These are phyloP conservation scores for Eolophus roseicapilla DNA, from an alignment of 2,113 vertebrate genomes.

Conservation along the genomic window DNA sequence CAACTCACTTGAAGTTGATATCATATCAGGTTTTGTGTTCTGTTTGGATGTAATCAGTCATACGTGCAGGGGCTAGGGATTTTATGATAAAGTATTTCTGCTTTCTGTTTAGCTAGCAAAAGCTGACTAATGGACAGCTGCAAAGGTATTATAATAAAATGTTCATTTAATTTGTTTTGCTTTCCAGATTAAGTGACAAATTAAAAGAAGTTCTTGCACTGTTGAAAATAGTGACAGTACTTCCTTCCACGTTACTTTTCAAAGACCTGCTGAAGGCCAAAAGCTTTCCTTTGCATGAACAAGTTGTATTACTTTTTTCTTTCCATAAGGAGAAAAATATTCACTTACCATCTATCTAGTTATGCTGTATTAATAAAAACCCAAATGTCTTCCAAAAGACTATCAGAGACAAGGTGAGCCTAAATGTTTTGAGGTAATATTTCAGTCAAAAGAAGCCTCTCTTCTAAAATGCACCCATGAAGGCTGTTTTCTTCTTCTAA, in stretches of 20 bases:
- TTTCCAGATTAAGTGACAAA: background rate
- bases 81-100: background rate
- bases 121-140: background rate
- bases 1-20: background rate
- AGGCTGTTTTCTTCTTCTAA: background rate
- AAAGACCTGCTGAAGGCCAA: background rate
- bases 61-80: background rate
- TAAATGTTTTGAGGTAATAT: background rate
- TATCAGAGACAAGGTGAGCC: background rate
- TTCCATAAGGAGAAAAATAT: background rate
- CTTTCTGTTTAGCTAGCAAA: background rate
- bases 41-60: background rate
- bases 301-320: background rate
- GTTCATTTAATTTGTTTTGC: background rate
- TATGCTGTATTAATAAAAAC: background rate
- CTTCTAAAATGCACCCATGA: background rate
- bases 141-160: background rate
- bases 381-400: background rate
- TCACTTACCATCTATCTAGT: background rate
- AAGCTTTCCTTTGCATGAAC: background rate
- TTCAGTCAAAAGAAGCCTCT: background rate
- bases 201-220: background rate
- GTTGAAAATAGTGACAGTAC: background rate
- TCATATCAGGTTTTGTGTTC: background rate
- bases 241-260: background rate